A percentile compares a stretch with the other conserved stretches of the same genome.
phyloP scores from a whole-genome alignment of 2,797 vertebrate genomes.

The Lutjanus argentimaculatus region DNA sequence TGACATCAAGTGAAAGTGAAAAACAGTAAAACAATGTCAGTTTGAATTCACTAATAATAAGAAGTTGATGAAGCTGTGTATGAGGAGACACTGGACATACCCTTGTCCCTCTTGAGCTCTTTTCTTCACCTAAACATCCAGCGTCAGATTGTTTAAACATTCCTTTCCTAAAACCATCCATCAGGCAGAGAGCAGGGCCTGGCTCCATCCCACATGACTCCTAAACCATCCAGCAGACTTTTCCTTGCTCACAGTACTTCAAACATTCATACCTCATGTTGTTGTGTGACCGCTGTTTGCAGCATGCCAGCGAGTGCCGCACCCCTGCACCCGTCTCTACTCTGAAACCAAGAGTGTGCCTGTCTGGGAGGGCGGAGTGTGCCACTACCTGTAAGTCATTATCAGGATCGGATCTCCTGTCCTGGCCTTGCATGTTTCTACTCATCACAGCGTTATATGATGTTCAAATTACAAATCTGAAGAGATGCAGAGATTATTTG shows the following conservation, averaged over 20 bases:
- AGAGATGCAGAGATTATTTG: not conserved
- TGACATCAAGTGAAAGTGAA: constrained; percentile 1
- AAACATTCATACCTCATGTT: constrained; percentile 42
- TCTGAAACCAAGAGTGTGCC: constrained; percentile 96
- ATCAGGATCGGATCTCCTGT: not conserved
- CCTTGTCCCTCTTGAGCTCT: constrained; percentile 47
- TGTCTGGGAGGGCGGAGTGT: constrained; percentile 94
- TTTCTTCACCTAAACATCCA: constrained; percentile 71
- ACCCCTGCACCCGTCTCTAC: constrained; percentile 94
- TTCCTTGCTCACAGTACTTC: constrained; percentile 18
- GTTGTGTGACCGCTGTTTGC: constrained; percentile 70
- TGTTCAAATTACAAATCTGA: not conserved
- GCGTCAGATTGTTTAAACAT: constrained; percentile 79
- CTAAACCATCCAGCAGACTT: constrained; percentile 58
- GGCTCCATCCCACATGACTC: constrained; percentile 53
- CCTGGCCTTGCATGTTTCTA: constrained; percentile 9
- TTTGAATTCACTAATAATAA: constrained; percentile 21
- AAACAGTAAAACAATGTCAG: not conserved
- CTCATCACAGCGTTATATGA: not conserved
- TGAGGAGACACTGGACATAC: constrained; percentile 42
- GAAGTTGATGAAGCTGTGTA: constrained; percentile 33
- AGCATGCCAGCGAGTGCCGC: constrained; percentile 94
- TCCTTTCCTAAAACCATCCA: constrained; percentile 78
- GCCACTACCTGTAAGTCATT: constrained; percentile 94
- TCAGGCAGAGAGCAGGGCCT: constrained; percentile 60